Evolutionary conservation across 2,797 vertebrate species (phyloP).

Genomic region (Poecilia wingei): DNA sequence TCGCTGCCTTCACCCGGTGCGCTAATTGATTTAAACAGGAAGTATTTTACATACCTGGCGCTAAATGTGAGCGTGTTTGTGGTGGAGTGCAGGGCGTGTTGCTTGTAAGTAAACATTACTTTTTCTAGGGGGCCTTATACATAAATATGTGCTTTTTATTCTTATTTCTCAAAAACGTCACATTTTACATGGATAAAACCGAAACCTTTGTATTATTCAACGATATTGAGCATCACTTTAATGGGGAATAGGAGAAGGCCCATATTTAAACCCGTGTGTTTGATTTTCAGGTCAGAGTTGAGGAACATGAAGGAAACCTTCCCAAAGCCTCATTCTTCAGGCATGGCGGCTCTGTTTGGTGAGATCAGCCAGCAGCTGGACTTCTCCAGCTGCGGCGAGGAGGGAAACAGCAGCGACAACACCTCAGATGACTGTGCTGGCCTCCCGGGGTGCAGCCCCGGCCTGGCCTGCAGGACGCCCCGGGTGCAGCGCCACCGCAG

Average conservation of each 20-base stretch:
- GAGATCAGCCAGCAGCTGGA: constrained; percentile 82
- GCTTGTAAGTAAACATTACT: constrained; percentile 59
- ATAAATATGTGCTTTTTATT: not conserved
- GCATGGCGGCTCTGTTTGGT: constrained; percentile 66
- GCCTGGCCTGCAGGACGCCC: constrained; percentile 56
- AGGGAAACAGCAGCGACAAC: constrained; percentile 72
- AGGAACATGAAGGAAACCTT: constrained; percentile 3
- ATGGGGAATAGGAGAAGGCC: not conserved
- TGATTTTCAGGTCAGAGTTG: constrained; percentile 2
- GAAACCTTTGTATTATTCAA: not conserved
- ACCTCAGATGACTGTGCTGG: constrained; percentile 70
- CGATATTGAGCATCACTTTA: not conserved
- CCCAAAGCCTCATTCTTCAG: constrained; percentile 25
- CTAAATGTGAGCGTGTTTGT: constrained; percentile 50
- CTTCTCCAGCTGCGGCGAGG: constrained; percentile 84
- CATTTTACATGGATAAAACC: not conserved
- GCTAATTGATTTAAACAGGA: constrained; percentile 69
- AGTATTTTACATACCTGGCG: constrained; percentile 52
- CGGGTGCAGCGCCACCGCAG: constrained; percentile 59
- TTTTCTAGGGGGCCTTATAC: not conserved
- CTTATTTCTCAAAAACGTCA: not conserved
- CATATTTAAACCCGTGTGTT: not conserved
- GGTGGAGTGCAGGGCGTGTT: not conserved
- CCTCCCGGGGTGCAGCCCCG: constrained; percentile 19
- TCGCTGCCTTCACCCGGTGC: not conserved